Percentiles rank a stretch among this genome's conserved stretches.
These are phyloP conservation scores for Griposia aprilina DNA, from an alignment of 2,888 invertebrate species.

Conservation along the genomic window DNA sequence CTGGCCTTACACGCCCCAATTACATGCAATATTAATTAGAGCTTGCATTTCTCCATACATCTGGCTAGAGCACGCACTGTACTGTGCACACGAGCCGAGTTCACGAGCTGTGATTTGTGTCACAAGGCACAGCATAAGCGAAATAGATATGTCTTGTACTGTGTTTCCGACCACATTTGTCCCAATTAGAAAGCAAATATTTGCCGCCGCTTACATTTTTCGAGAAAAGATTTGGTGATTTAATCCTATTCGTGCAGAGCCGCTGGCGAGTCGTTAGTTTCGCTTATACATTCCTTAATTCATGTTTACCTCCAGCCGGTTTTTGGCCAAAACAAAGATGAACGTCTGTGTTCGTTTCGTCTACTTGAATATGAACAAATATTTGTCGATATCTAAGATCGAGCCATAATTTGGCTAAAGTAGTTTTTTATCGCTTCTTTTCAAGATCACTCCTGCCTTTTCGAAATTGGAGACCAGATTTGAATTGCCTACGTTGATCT, in stretches of 20 bases:
- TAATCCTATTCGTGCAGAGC: neutral
- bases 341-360: conserved; percentile 16
- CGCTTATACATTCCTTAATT: conserved; percentile 23
- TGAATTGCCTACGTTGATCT: neutral
- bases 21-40: conserved; percentile 42
- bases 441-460: neutral
- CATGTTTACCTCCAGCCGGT: conserved; percentile 27
- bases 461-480: neutral
- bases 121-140: neutral
- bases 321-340: conserved; percentile 29
- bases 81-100: neutral
- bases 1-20: conserved; percentile 36
- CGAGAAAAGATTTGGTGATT: conserved; percentile 15
- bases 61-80: neutral
- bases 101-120: neutral
- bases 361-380: conserved; percentile 1
- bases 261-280: conserved; percentile 19
- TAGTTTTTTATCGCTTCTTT: neutral
- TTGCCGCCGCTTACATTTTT: neutral
- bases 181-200: conserved; percentile 23
- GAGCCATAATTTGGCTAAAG: neutral
- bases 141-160: neutral
- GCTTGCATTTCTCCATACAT: conserved; percentile 37
- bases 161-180: neutral
- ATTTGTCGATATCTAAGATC: conserved; percentile 6